phyloP scores from a whole-genome alignment of 2,113 vertebrate genomes.

The Copsychus sechellarum region DNA sequence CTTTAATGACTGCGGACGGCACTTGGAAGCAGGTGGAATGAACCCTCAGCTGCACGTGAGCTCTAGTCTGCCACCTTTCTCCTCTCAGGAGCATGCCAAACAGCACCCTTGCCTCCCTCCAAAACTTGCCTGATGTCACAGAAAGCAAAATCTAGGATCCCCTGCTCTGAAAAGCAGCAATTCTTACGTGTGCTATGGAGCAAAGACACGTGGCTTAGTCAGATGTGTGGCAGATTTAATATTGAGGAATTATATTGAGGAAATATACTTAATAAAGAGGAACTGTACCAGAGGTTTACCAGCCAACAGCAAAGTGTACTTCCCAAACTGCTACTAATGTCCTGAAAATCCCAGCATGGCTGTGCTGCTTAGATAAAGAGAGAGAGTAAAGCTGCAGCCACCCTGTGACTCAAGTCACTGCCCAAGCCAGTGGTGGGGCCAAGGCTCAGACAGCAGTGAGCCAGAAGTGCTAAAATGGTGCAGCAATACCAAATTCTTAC shows the following conservation, averaged over 20 bases:
- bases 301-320: not conserved
- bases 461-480: not conserved
- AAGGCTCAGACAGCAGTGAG: not conserved
- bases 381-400: not conserved
- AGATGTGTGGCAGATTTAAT: not conserved
- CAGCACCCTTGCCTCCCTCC: not conserved
- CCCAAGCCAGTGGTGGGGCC: not conserved
- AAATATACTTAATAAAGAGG: not conserved
- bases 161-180: not conserved
- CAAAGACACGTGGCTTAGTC: not conserved
- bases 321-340: not conserved
- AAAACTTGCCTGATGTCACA: not conserved
- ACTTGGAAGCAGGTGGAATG: constrained; percentile 52
- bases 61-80: constrained; percentile 58
- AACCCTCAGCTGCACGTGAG: not conserved
- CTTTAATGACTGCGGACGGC: not conserved
- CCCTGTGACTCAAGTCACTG: not conserved
- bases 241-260: not conserved
- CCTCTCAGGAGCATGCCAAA: not conserved
- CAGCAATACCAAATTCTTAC: not conserved
- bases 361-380: not conserved
- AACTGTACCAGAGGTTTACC: not conserved
- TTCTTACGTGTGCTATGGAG: not conserved
- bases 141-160: not conserved
- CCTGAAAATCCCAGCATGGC: not conserved